Percentiles rank a stretch among this genome's conserved stretches.
Evolutionary conservation across 2,888 invertebrate genomes (phyloP).

Genomic region (Erannis defoliaria): DNA sequence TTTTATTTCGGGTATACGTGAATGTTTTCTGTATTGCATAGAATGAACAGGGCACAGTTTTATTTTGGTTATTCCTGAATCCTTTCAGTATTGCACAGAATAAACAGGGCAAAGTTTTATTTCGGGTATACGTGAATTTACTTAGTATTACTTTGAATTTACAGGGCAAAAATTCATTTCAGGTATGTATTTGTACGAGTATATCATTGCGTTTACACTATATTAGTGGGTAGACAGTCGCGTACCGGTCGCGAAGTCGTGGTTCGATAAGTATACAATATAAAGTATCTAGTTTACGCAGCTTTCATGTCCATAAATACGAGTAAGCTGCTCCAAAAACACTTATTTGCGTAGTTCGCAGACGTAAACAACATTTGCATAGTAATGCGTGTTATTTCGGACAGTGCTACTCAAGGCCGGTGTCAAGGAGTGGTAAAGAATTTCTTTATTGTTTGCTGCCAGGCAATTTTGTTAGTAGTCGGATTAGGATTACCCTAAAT

Average conservation of each 20-base stretch:
- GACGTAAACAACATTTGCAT: constrained; percentile 45
- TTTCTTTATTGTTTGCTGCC: constrained; percentile 28
- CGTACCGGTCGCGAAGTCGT: neutral
- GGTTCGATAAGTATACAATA: constrained; percentile 4
- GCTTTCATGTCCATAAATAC: constrained; percentile 19
- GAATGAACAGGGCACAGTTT: no score
- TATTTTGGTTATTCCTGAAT: no score
- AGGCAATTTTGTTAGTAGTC: constrained; percentile 14
- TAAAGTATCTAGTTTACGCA: constrained; percentile 18
- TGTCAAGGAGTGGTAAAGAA: constrained; percentile 24
- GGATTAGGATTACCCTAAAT: constrained; percentile 11
- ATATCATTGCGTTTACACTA: neutral
- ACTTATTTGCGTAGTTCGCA: constrained; percentile 32
- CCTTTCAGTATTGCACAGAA: no score
- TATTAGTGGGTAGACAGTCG: neutral
- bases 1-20: no score
- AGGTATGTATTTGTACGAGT: neutral
- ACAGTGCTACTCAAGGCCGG: constrained; percentile 36
- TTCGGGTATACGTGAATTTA: neutral
- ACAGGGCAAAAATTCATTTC: no score
- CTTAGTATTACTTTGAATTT: neutral
- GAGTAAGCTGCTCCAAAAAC: constrained; percentile 25
- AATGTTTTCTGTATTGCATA: no score
- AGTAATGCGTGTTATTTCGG: constrained; percentile 38
- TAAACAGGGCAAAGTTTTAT: no score